Evolutionary conservation across 2,113 vertebrate genomes (phyloP).

Genomic region (Tyrannus savana): DNA sequence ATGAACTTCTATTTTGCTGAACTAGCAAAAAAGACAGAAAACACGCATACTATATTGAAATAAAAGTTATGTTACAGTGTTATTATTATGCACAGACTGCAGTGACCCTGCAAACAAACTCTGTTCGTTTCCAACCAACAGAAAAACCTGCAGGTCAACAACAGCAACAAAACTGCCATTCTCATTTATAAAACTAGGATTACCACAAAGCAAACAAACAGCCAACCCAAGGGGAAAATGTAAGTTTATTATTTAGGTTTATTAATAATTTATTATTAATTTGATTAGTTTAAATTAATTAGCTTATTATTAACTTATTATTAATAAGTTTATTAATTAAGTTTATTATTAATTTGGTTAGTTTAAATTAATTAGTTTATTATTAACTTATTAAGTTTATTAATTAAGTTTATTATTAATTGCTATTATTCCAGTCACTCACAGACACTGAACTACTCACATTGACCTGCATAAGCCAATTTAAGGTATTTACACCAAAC

Average conservation of each 20-base stretch:
- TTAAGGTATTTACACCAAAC: slow-evolving; percentile 12
- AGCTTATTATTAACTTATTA: no score
- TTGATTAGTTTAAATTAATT: no score
- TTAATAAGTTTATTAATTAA: no score
- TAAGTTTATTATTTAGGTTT: background rate
- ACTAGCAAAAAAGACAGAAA: background rate
- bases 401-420: no score
- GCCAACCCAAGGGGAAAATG: background rate
- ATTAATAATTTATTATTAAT: no score
- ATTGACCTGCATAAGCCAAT: background rate
- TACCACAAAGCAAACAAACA: background rate
- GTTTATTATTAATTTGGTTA: no score
- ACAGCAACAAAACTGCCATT: background rate
- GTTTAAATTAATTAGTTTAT: no score
- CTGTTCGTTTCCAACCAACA: background rate
- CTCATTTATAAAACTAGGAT: background rate
- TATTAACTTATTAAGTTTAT: no score
- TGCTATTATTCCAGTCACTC: slow-evolving; percentile 4
- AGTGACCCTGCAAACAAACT: background rate
- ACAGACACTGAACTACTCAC: slow-evolving; percentile 19
- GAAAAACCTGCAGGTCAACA: background rate
- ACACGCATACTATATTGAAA: background rate
- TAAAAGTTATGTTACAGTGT: background rate
- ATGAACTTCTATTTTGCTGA: background rate
- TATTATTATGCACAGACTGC: background rate